phyloP scores from a whole-genome alignment of 1,140 invertebrate species.

The Drosophila bocki region DNA sequence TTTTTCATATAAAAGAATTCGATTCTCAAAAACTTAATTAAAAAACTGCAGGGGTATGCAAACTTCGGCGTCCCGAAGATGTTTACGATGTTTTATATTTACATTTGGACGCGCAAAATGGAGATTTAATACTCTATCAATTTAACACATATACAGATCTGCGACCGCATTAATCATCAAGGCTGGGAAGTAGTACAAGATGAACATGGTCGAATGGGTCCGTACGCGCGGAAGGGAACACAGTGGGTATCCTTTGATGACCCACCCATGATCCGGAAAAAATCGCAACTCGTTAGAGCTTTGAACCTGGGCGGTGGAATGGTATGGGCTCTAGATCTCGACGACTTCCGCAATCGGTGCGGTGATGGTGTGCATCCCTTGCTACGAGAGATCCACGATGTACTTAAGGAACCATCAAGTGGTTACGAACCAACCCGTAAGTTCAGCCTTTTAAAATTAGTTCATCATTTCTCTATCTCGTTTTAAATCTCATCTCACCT shows the following conservation, averaged over 20 bases:
- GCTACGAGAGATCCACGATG: conserved; percentile 89
- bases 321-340: conserved; percentile 96
- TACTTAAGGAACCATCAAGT: conserved; percentile 85
- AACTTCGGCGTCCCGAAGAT: no score
- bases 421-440: conserved; percentile 66
- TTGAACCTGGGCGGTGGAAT: conserved; percentile 94
- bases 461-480: background rate
- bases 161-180: conserved; percentile 90
- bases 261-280: conserved; percentile 90
- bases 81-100: no score
- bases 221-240: conserved; percentile 93
- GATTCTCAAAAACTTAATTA: no score
- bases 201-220: conserved; percentile 91
- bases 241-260: conserved; percentile 97
- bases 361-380: conserved; percentile 91
- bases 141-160: conserved; percentile 87
- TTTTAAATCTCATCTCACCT: background rate
- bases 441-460: background rate
- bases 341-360: conserved; percentile 92
- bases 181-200: conserved; percentile 93
- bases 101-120: no score
- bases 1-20: no score
- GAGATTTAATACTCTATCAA: background rate
- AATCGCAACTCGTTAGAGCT: conserved; percentile 91
- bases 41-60: no score